Base-by-base conservation (phyloP, 1,140 invertebrate genomes). In the Lepidurus packardi region DNA sequence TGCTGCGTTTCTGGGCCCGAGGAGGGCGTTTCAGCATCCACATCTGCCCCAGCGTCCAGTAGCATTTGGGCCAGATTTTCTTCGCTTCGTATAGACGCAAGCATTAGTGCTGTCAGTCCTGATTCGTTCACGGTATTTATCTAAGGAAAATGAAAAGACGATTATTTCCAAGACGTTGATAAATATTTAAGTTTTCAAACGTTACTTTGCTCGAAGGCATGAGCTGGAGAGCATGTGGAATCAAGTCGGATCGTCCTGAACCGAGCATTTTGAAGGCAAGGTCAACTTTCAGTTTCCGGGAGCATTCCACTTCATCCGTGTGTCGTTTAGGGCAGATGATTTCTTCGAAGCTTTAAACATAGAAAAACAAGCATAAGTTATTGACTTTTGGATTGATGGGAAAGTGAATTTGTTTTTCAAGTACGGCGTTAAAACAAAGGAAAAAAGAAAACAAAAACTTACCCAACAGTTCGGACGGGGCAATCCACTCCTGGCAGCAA, bases 401-500 rank as follows among this genome's bases (percentile, higher is more conserved):
- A 42, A 80, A 76, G 21, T 79, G 24, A 34, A 34, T 34, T 34
- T 34, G 34, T 34, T 34, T 34, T 34, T 34, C 34, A 34, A 34
- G 3, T 73, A 73, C 24, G 16, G 53, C 53, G 16, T 24, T 24
- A 73, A 0, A 11, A 7, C 74, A 5, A 24, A 41, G 80, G 44
- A 79, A 73, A 77, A 73, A 74, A 34, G 11, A 47, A 41, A 73
- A 21, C 41, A 74, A 45, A 65, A 74, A 81, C 82, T 82, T 81
- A 86, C 85, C 85, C 84, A 77, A 94, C 87, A 9, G 91, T 88
- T 79, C 94, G 85, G 1, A 93, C 89, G 11, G 94, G 93, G 85
- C 93, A 96, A 84, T 96, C 94, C 0, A 95, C 93, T 42, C 94
- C 93, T 1, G 94, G 94, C 43, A 96, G 85, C 11, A 96, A 86